phyloP scores from a whole-genome alignment of 37 sponge, comb jelly and placozoan species.

The Crambe crambe region DNA sequence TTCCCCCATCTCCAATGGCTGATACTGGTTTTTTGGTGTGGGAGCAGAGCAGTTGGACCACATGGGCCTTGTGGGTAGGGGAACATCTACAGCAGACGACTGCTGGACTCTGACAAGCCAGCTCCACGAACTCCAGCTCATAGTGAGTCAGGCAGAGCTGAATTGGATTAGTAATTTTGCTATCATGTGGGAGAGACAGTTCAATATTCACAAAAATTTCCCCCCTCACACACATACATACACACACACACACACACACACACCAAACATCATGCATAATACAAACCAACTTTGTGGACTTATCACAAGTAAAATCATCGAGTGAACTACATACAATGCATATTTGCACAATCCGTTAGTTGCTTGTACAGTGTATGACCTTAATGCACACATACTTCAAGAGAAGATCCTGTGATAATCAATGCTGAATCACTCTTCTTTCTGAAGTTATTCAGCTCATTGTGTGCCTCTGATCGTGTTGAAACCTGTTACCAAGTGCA shows the following conservation, averaged over 20 bases:
- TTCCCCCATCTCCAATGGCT: slow-evolving; percentile 94
- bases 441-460: slow-evolving; percentile 80
- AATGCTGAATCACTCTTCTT: slow-evolving; percentile 78
- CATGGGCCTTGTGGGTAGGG: slow-evolving; percentile 91
- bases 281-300: no score
- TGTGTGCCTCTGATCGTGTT: slow-evolving; percentile 66
- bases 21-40: slow-evolving; percentile 78
- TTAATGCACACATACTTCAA: no score
- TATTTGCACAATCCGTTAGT: no score
- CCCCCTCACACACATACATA: no score
- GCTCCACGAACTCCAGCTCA: slow-evolving; percentile 85
- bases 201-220: no score
- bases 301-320: no score
- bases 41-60: slow-evolving; percentile 79
- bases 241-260: no score
- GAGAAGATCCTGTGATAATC: slow-evolving; percentile 69
- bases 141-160: slow-evolving; percentile 81
- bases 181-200: no score
- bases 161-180: no score
- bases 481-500: slow-evolving; percentile 39
- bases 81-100: slow-evolving; percentile 95
- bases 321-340: no score
- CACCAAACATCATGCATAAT: no score
- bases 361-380: no score
- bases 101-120: slow-evolving; percentile 88